Base-by-base conservation (phyloP, 2,797 vertebrate genomes). In the Mareca penelope region DNA sequence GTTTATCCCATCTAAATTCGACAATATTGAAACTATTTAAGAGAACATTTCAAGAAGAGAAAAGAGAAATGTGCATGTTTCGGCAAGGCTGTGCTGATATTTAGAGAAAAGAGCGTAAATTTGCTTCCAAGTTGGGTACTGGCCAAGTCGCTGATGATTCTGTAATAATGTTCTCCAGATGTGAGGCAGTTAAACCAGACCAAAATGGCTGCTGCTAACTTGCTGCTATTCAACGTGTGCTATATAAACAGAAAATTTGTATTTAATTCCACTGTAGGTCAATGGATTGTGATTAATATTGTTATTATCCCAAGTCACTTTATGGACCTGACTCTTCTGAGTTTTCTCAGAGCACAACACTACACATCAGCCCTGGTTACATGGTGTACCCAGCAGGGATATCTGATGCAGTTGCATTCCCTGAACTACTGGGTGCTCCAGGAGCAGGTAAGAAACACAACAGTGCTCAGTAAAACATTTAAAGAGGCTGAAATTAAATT, bases 231-330 rank as follows among this genome's bases (percentile, higher is more conserved):
- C 83, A 93, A 35, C 2, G 10, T 57, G 71, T 93, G 59, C 78
- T 80, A 70, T 59, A 75, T 88, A 95, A 95, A 92, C 90, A 94
- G 85, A 94, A 96, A 73, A 90, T 87, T 93, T 96, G 69, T 89
- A 33, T 92, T 97, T 95, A 94, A 88, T 93, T 90, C 83, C 79
- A 70, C 92, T 96, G 95, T 57, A 89, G 80, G 31, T 94, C 75
- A 89, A 64, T 94, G 87, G 90, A 60, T 94, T 95, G 79, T 93
- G 91, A 94, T 97, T 95, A 95, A 94, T 95, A 95, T 85, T 96
- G 82, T 93, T 73, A 95, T 95, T 88, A 94, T 67, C 48, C 80
- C 39, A 83, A 92, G 93, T 90, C 86, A 83, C 78, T 91, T 94
- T 95, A 92, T 90, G 91, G 76, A 68, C 68, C 70, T 82, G 80